Evolutionary conservation across 2,797 vertebrate genomes (phyloP).

Genomic region (Haliaeetus vocifer): DNA sequence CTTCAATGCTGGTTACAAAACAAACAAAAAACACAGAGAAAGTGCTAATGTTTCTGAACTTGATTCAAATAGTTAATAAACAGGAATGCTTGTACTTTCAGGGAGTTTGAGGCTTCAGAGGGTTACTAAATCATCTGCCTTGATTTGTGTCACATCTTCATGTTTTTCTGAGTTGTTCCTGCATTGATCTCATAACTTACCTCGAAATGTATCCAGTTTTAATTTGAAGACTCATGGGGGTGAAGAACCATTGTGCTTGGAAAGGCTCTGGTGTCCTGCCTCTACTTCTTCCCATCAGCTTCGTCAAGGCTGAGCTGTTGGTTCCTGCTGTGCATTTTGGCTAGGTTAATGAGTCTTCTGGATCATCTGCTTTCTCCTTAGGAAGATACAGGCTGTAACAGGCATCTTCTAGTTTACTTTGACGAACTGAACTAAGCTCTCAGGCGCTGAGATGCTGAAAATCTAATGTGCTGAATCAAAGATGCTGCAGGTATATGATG

Average conservation of each 20-base stretch:
- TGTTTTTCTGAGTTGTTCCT: background rate
- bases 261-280: background rate
- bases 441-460: background rate
- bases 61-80: background rate
- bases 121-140: background rate
- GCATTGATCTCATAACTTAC: background rate
- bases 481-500: background rate
- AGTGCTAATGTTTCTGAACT: background rate
- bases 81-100: background rate
- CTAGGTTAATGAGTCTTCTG: background rate
- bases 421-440: background rate
- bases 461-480: background rate
- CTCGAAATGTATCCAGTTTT: background rate
- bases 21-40: background rate
- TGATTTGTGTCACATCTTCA: background rate
- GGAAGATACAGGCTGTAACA: background rate
- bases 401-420: background rate
- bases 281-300: background rate
- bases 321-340: background rate
- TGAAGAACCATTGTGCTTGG: background rate
- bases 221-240: background rate
- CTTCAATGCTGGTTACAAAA: background rate
- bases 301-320: background rate
- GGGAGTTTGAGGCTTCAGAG: background rate
- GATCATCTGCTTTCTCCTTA: background rate